Evolutionary conservation across 2,797 vertebrate genomes (phyloP).

Genomic region (Novumbra hubbsi): DNA sequence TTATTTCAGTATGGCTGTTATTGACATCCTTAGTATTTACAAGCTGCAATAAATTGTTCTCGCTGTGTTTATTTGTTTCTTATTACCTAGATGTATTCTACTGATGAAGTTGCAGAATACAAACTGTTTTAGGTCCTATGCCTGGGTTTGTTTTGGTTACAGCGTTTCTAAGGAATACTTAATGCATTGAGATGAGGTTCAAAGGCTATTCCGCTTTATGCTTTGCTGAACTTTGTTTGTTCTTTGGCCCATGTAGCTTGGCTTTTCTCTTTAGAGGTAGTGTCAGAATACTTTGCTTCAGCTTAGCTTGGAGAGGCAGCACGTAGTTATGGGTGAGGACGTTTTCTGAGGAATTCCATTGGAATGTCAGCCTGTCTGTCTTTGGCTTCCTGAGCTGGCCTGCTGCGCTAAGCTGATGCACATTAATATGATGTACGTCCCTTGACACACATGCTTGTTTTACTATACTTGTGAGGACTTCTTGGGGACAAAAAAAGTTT

Average conservation of each 20-base stretch:
- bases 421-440: neutral
- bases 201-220: slow-evolving; percentile 35
- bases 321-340: neutral
- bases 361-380: slow-evolving; percentile 4
- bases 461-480: no score
- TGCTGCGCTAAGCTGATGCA: no score
- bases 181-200: slow-evolving; percentile 9
- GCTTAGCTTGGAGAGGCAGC: slow-evolving; percentile 1
- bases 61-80: neutral
- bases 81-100: neutral
- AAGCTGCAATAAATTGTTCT: neutral
- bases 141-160: slow-evolving; percentile 22
- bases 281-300: neutral
- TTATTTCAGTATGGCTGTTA: neutral
- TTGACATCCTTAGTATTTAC: neutral
- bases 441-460: neutral
- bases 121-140: slow-evolving; percentile 27
- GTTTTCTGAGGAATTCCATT: neutral
- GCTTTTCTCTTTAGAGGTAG: neutral
- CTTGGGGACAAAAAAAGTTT: no score
- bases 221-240: neutral
- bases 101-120: slow-evolving; percentile 7
- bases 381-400: slow-evolving; percentile 3
- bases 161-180: slow-evolving; percentile 19
- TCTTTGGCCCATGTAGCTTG: neutral